These are phyloP conservation scores for Grantiella picta DNA, from an alignment of 2,113 vertebrate genomes.

Conservation along the genomic window DNA sequence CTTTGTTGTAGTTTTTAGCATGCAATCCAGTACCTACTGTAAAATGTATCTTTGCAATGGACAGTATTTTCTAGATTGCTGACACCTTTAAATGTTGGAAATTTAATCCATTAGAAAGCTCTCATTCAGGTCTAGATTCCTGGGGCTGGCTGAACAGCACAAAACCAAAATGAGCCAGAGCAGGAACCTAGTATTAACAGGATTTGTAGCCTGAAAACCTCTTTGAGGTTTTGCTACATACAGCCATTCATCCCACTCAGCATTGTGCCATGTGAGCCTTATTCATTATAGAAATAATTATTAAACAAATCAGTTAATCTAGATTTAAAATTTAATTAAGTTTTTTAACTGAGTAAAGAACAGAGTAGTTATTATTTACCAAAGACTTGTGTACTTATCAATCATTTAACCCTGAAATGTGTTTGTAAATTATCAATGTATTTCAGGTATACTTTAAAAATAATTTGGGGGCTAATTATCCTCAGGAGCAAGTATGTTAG, in stretches of 20 bases:
- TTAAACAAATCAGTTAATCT: background rate
- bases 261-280: conserved; percentile 31
- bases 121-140: background rate
- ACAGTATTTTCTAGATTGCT: conserved; percentile 24
- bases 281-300: conserved; percentile 10
- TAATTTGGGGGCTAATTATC: background rate
- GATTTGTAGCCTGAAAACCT: background rate
- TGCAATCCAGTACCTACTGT: background rate
- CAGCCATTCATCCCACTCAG: background rate
- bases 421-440: conserved; percentile 23
- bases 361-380: conserved; percentile 44
- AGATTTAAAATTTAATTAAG: background rate
- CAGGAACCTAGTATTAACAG: background rate
- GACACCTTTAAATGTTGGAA: background rate
- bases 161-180: background rate
- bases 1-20: conserved; percentile 20
- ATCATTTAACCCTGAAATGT: background rate
- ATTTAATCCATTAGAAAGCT: background rate
- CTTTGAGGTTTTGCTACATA: background rate
- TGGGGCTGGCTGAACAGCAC: background rate
- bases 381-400: conserved; percentile 45
- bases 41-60: background rate
- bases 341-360: conserved; percentile 14
- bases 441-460: conserved; percentile 18
- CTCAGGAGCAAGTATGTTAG: conserved; percentile 6